A percentile compares a stretch with the other conserved stretches of the same genome.
phyloP scores from a whole-genome alignment of 2,888 invertebrate species.

The Limnephilus rhombicus region DNA sequence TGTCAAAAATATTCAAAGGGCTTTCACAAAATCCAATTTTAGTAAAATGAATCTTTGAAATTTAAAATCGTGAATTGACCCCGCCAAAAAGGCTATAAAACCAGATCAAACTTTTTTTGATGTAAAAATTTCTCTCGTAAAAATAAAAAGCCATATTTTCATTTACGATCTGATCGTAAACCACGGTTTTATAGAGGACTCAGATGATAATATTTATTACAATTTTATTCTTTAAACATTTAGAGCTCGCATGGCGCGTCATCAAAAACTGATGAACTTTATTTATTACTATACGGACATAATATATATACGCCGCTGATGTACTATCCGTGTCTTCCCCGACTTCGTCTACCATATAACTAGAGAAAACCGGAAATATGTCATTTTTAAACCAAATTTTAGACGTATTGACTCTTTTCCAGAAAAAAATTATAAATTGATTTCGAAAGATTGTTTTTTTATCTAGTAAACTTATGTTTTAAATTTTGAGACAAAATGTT shows the following conservation, averaged over 20 bases:
- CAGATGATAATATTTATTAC: conserved; percentile 28
- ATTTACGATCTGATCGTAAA: conserved; percentile 40
- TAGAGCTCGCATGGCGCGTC: not conserved
- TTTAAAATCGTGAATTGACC: not conserved
- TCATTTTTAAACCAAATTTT: no score
- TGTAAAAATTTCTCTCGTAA: conserved; percentile 35
- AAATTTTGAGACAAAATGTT: no score
- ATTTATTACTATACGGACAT: not conserved
- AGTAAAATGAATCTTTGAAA: not conserved
- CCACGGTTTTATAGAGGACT: conserved; percentile 31
- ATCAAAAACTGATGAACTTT: not conserved
- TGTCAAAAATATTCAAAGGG: not conserved
- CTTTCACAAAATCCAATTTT: conserved; percentile 1
- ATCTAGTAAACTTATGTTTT: no score
- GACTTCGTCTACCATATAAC: no score
- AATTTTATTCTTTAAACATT: not conserved
- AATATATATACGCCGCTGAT: no score
- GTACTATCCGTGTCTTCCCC: no score
- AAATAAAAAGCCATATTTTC: conserved; percentile 30
- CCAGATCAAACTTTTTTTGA: not conserved
- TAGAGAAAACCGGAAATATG: no score
- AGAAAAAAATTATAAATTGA: no score
- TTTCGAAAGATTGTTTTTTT: no score
- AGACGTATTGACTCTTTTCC: no score
- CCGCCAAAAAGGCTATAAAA: not conserved